Conservation (phyloP, 2,113 vertebrate genomes). For the Piaya cayana region DNA sequence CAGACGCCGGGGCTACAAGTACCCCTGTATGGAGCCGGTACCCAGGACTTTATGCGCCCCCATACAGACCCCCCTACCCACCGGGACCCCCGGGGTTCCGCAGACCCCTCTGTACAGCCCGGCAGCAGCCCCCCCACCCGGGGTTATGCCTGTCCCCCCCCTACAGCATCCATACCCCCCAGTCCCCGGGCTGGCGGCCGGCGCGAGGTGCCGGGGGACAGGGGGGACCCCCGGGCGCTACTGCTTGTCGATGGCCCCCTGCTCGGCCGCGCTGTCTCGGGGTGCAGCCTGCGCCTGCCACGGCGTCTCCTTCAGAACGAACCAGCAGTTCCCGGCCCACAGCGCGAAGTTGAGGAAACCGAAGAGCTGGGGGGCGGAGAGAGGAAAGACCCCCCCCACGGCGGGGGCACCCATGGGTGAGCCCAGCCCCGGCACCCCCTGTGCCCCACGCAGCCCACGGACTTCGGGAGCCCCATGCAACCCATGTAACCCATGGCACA, state of each 20-base stretch:
- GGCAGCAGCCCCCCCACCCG: not conserved
- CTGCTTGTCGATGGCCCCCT: slow-evolving; percentile 79
- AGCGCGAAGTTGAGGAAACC: slow-evolving; percentile 94
- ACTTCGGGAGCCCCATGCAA: not conserved
- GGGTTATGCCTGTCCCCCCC: not conserved
- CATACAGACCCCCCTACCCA: not conserved
- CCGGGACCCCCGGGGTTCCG: not conserved
- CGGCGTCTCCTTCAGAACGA: slow-evolving; percentile 93
- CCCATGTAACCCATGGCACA: not conserved
- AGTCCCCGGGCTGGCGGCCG: slow-evolving; percentile 9
- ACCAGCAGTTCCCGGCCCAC: slow-evolving; percentile 96
- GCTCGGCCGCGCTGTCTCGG: slow-evolving; percentile 73
- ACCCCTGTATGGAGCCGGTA: not conserved
- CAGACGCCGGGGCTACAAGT: not conserved
- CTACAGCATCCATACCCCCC: not conserved
- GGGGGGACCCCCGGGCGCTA: not conserved
- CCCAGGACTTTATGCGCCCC: not conserved
- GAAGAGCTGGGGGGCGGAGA: slow-evolving; percentile 83
- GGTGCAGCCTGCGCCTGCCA: slow-evolving; percentile 78
- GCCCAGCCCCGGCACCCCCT: not conserved
- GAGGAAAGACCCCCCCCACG: not conserved
- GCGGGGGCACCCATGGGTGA: not conserved
- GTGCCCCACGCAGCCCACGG: not conserved
- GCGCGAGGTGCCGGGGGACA: not conserved
- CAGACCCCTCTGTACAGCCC: not conserved